A percentile compares a stretch with the other conserved stretches of the same genome.
These are phyloP conservation scores for Stegana nigrithorax DNA, from an alignment of 2,888 invertebrate species.

Conservation along the genomic window DNA sequence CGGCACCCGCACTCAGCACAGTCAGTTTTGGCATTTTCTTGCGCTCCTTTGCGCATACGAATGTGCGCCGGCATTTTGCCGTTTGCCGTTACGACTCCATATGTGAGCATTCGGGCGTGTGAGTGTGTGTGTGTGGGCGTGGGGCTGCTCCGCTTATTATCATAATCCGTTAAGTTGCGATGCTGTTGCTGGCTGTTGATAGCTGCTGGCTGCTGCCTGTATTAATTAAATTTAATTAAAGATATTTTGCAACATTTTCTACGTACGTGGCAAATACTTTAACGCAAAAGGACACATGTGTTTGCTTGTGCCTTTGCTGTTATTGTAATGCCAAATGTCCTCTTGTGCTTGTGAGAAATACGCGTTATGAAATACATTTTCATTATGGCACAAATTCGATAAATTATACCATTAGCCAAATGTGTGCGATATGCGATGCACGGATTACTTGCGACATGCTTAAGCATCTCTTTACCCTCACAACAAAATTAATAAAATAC, in stretches of 20 bases:
- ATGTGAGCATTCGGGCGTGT: constrained; percentile 23
- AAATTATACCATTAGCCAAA: neutral
- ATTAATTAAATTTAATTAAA: constrained; percentile 68
- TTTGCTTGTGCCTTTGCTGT: constrained; percentile 8
- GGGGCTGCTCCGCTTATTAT: constrained; percentile 51
- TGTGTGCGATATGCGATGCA: neutral
- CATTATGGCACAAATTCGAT: constrained; percentile 1
- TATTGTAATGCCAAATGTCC: neutral
- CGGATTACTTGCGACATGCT: too few species aligned
- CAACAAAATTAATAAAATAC: too few species aligned
- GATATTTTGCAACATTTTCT: constrained; percentile 53
- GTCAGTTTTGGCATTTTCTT: constrained; percentile 1
- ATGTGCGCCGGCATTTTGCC: neutral
- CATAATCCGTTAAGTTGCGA: constrained; percentile 60
- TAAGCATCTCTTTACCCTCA: too few species aligned
- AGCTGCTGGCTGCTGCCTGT: constrained; percentile 44
- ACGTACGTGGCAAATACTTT: constrained; percentile 49
- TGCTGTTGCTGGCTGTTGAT: too few species aligned
- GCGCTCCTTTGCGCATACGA: neutral
- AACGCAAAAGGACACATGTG: too few species aligned
- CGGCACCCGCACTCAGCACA: neutral
- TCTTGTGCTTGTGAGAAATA: constrained; percentile 5
- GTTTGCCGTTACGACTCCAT: constrained; percentile 38
- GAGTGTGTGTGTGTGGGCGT: constrained; percentile 22
- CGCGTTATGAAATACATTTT: constrained; percentile 45